These are phyloP conservation scores for Daubentonia madagascariensis DNA, from an alignment of 2,113 vertebrate species.

Conservation along the genomic window DNA sequence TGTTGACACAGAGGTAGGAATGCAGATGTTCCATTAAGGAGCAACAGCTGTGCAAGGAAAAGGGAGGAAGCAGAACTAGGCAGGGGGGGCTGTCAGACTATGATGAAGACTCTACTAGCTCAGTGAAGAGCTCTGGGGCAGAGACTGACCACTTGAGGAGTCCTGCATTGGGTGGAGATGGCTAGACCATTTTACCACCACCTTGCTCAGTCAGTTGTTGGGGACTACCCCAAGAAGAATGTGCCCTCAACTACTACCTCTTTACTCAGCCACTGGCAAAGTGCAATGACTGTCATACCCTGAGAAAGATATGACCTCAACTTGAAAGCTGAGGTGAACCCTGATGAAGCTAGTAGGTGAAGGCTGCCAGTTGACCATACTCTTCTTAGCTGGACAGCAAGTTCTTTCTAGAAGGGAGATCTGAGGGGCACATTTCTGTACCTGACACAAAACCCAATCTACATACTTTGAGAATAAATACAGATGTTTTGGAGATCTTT, in stretches of 20 bases:
- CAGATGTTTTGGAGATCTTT: background rate
- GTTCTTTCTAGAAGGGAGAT: background rate
- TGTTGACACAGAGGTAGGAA: background rate
- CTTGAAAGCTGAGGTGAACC: background rate
- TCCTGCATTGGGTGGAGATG: background rate
- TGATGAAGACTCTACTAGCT: background rate
- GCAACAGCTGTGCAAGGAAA: background rate
- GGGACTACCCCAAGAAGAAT: background rate
- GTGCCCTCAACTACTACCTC: background rate
- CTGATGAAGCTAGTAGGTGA: background rate
- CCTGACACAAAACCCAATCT: background rate
- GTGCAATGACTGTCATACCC: background rate
- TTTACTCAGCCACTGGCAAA: background rate
- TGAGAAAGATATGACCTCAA: background rate
- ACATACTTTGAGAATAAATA: background rate
- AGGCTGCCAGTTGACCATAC: background rate
- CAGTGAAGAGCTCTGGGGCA: background rate
- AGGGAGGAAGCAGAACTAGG: background rate
- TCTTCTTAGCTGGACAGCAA: background rate
- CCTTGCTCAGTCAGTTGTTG: background rate
- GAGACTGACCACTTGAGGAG: background rate
- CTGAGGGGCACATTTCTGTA: background rate
- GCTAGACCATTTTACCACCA: background rate
- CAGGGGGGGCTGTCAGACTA: background rate
- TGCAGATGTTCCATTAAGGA: background rate